Conservation (phyloP, 2,888 invertebrate species). For the Oeneis ivallda region DNA sequence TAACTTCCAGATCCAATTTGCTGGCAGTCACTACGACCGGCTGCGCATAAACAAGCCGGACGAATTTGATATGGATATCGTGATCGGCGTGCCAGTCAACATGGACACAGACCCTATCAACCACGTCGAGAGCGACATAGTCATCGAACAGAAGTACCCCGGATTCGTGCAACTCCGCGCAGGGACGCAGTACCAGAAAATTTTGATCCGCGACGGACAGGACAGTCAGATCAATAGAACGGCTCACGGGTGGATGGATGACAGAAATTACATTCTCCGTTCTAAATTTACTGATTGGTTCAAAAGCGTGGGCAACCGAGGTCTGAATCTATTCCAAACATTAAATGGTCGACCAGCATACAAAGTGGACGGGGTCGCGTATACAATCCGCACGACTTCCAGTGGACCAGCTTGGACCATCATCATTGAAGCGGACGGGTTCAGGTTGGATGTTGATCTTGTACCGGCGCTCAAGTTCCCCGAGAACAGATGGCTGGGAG, state of each 20-base stretch:
- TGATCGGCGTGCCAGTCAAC: conserved; percentile 77
- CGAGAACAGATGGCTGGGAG: conserved; percentile 62
- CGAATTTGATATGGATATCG: conserved; percentile 83
- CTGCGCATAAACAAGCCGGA: conserved; percentile 81
- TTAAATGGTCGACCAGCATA: conserved; percentile 38
- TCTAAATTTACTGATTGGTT: conserved; percentile 79
- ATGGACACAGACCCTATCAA: conserved; percentile 60
- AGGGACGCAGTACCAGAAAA: conserved; percentile 57
- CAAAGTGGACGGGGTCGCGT: conserved; percentile 63
- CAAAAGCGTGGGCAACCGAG: conserved; percentile 69
- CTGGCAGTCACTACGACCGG: conserved; percentile 83
- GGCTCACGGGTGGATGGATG: conserved; percentile 65
- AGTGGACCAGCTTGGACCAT: conserved; percentile 82
- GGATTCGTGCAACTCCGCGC: conserved; percentile 73
- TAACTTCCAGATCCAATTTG: conserved; percentile 60
- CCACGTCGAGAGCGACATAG: conserved; percentile 70
- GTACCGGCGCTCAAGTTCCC: conserved; percentile 78
- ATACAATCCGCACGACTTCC: conserved; percentile 51
- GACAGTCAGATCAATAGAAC: conserved; percentile 60
- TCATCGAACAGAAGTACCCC: conserved; percentile 59
- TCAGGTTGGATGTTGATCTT: conserved; percentile 74
- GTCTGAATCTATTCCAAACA: conserved; percentile 55
- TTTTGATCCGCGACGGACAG: conserved; percentile 48
- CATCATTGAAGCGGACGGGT: conserved; percentile 53
- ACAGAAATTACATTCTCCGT: conserved; percentile 65